Evolutionary conservation across 2,113 vertebrate species (phyloP).

Genomic region (Columba janthina): DNA sequence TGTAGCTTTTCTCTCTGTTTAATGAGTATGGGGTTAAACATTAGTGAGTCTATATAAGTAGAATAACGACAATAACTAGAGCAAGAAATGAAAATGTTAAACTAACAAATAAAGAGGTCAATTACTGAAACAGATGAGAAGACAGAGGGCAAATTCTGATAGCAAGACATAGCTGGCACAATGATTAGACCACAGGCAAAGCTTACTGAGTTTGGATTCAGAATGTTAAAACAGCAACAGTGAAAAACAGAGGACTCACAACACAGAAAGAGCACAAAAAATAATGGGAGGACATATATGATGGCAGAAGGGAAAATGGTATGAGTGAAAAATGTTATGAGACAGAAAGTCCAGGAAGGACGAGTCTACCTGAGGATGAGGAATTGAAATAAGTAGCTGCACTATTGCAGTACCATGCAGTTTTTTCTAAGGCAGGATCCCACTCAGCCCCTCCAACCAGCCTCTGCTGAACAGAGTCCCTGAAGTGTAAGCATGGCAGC

Average conservation of each 20-base stretch:
- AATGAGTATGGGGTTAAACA: conserved; percentile 51
- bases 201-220: not conserved
- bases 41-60: conserved; percentile 36
- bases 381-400: not conserved
- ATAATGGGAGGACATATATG: not conserved
- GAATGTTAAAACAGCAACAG: not conserved
- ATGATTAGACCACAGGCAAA: conserved; percentile 41
- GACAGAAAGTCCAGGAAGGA: not conserved
- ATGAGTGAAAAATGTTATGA: conserved; percentile 26
- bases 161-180: conserved; percentile 32
- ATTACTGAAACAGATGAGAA: conserved; percentile 52
- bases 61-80: conserved; percentile 43
- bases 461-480: not conserved
- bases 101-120: conserved; percentile 56
- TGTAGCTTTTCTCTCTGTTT: conserved; percentile 32
- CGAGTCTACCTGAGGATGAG: not conserved
- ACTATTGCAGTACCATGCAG: not conserved
- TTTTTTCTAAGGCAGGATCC: not conserved
- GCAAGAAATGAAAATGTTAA: conserved; percentile 54
- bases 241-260: not conserved
- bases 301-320: not conserved
- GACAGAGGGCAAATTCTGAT: conserved; percentile 21
- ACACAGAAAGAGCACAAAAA: not conserved
- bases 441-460: not conserved
- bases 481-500: rapidly evolving